Conservation (phyloP, 2,113 vertebrate genomes). For the Origma solitaria region DNA sequence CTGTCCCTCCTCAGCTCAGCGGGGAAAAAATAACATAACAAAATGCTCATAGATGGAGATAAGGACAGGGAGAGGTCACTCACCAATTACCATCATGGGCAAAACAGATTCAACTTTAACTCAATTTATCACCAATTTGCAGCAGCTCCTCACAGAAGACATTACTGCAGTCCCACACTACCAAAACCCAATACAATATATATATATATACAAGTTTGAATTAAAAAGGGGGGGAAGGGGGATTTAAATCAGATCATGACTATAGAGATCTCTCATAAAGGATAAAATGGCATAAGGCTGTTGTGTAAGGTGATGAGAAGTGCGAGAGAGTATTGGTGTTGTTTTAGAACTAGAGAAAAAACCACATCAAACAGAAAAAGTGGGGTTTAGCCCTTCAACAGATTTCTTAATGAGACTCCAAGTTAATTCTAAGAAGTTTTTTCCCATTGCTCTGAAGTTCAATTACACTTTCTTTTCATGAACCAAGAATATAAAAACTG, state of each 20-base stretch:
- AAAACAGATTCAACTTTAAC: background rate
- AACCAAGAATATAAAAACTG: background rate
- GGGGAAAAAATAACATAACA: background rate
- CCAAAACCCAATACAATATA: background rate
- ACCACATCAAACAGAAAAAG: background rate
- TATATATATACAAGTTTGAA: background rate
- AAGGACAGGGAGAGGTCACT: background rate
- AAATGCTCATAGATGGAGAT: accelerated
- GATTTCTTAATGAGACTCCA: background rate
- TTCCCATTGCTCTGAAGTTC: accelerated
- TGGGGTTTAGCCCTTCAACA: background rate
- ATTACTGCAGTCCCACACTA: background rate
- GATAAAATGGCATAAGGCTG: background rate
- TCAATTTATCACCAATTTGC: background rate
- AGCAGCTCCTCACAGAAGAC: background rate
- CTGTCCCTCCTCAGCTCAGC: background rate
- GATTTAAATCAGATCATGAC: background rate
- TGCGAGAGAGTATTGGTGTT: background rate
- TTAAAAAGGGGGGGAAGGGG: background rate
- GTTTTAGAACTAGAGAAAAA: background rate
- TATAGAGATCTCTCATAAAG: background rate
- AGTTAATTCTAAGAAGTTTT: background rate
- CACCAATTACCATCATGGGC: background rate
- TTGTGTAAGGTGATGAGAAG: background rate
- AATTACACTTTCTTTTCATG: background rate